Evolutionary conservation across 2,797 vertebrate genomes (phyloP).

Genomic region (Enoplosus armatus): DNA sequence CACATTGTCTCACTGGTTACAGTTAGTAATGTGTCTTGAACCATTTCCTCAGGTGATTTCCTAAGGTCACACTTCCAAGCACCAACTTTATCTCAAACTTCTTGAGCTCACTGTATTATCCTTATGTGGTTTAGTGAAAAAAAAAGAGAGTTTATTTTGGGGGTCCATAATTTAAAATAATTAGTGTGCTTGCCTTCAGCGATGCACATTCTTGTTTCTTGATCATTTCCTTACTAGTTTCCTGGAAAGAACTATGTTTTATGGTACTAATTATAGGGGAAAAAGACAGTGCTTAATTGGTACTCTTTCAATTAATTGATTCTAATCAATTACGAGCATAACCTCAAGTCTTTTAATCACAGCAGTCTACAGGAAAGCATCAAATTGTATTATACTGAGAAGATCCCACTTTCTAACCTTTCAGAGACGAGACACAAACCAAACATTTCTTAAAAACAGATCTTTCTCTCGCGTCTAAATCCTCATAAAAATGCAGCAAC

Average conservation of each 20-base stretch:
- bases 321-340: neutral
- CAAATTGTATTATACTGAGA: neutral
- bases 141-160: too few relatives aligned
- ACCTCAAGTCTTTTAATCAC: neutral
- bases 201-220: too few relatives aligned
- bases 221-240: too few relatives aligned
- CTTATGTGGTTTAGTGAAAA: too few relatives aligned
- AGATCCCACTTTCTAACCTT: neutral
- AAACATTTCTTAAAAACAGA: neutral
- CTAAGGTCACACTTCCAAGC: too few relatives aligned
- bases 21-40: too few relatives aligned
- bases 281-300: too few relatives aligned
- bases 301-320: neutral
- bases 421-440: neutral
- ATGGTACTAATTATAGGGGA: too few relatives aligned
- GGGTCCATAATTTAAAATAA: neutral
- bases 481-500: conserved; percentile 15
- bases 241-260: too few relatives aligned
- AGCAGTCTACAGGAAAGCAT: neutral
- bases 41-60: too few relatives aligned
- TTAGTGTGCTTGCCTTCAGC: neutral
- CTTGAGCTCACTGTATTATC: too few relatives aligned
- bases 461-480: conserved; percentile 4
- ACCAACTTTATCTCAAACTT: too few relatives aligned
- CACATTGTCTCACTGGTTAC: neutral